These are phyloP conservation scores for Magallana ariakensis DNA, from an alignment of 1,140 invertebrate genomes.

Conservation along the genomic window DNA sequence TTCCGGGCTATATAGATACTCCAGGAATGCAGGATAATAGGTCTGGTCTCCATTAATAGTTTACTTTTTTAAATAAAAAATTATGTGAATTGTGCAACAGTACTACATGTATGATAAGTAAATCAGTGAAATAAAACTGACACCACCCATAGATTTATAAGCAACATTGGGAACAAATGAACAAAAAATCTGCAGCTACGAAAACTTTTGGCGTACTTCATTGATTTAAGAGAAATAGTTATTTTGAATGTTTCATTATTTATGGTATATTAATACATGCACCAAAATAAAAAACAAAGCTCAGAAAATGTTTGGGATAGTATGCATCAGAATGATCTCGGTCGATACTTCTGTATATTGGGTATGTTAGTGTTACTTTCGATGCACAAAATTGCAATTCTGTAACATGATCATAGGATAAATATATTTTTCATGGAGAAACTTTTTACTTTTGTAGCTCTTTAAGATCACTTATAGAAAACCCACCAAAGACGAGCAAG, in stretches of 20 bases:
- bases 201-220: background rate
- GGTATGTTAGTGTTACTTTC: too few species aligned
- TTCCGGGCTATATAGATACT: conserved; percentile 96
- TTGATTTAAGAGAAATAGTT: too few species aligned
- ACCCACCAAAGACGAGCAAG: conserved; percentile 97
- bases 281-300: too few species aligned
- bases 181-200: background rate
- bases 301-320: too few species aligned
- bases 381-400: too few species aligned
- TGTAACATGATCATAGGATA: too few species aligned
- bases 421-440: background rate
- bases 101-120: background rate
- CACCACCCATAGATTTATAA: background rate
- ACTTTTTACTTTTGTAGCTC: conserved; percentile 86
- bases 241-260: too few species aligned
- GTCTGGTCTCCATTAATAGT: conserved; percentile 73
- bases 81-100: background rate
- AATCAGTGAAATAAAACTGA: background rate
- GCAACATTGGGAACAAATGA: background rate
- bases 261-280: too few species aligned
- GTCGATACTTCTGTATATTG: too few species aligned
- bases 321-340: too few species aligned
- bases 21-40: conserved; percentile 88
- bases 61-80: background rate
- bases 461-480: conserved; percentile 95